A percentile compares a stretch with the other conserved stretches of the same genome.
Evolutionary conservation across 2,888 invertebrate species (phyloP).

Genomic region (Leptarthrus brevirostris): DNA sequence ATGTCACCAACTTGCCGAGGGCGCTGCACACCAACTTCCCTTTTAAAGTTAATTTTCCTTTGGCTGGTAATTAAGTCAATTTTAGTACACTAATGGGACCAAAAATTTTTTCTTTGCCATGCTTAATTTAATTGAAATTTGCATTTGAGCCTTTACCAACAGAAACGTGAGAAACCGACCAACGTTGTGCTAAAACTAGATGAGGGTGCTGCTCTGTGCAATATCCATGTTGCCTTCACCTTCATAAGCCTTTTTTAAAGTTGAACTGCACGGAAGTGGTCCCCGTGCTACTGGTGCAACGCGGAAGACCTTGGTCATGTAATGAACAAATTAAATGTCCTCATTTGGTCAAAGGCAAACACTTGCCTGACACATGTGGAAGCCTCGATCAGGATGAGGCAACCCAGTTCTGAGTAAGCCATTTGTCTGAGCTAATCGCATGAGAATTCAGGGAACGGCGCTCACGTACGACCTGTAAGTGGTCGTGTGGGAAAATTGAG

Average conservation of each 20-base stretch:
- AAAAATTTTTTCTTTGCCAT: slow-evolving; percentile 4
- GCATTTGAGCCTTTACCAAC: slow-evolving; percentile 3
- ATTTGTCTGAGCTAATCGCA: slow-evolving; percentile 27
- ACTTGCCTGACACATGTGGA: slow-evolving; percentile 6
- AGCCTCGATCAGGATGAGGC: neutral
- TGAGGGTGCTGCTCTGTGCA: neutral
- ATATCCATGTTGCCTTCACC: neutral
- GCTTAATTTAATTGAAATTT: slow-evolving; percentile 40
- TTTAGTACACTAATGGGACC: slow-evolving; percentile 31
- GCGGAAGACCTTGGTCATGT: slow-evolving; percentile 12
- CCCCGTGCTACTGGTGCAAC: neutral
- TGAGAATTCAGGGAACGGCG: slow-evolving; percentile 1
- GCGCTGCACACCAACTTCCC: neutral
- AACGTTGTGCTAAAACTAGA: neutral
- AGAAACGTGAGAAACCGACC: neutral
- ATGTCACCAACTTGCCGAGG: neutral
- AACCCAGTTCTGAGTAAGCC: slow-evolving; percentile 26
- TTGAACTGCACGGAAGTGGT: slow-evolving; percentile 1
- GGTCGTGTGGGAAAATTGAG: slow-evolving; percentile 45
- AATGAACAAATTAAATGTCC: slow-evolving; percentile 14
- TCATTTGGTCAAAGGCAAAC: slow-evolving; percentile 25
- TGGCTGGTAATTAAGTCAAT: slow-evolving; percentile 32
- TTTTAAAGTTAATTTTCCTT: slow-evolving; percentile 34
- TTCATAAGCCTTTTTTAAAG: too few relatives aligned
- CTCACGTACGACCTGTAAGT: slow-evolving; percentile 32